phyloP scores from a whole-genome alignment of 2,888 invertebrate species.

The Drosophila subsilvestris region DNA sequence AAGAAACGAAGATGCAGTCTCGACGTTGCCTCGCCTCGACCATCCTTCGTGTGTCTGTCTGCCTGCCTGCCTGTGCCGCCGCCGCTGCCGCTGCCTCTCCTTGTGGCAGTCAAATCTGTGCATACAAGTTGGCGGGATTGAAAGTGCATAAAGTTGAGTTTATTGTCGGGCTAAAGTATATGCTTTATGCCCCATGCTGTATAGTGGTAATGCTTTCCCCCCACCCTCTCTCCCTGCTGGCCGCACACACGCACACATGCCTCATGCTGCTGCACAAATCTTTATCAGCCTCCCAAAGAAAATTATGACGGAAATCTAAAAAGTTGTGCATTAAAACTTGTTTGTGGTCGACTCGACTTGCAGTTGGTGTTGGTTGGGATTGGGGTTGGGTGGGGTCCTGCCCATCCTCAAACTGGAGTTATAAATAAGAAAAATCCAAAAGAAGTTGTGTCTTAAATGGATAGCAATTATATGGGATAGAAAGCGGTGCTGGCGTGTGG shows the following conservation, averaged over 20 bases:
- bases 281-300: constrained; percentile 71
- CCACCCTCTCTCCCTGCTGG: constrained; percentile 10
- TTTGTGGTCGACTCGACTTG: constrained; percentile 56
- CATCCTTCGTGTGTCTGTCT: neutral
- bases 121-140: constrained; percentile 81
- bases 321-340: constrained; percentile 79
- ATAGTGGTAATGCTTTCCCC: constrained; percentile 61
- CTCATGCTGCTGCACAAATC: constrained; percentile 47
- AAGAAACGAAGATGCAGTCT: constrained; percentile 1
- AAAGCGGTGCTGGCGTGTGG: neutral
- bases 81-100: neutral
- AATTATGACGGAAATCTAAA: constrained; percentile 80
- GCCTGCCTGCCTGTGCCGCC: neutral
- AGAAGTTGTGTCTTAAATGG: constrained; percentile 59
- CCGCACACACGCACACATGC: constrained; percentile 31
- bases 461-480: constrained; percentile 58
- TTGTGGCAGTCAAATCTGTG: constrained; percentile 75
- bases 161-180: constrained; percentile 80
- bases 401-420: constrained; percentile 45
- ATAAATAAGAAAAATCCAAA: constrained; percentile 57
- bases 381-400: too few species aligned
- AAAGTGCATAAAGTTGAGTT: constrained; percentile 81
- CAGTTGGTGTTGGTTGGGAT: constrained; percentile 35
- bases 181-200: constrained; percentile 60
- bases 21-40: neutral